A percentile compares a stretch with the other conserved stretches of the same genome.
phyloP scores from a whole-genome alignment of 2,113 vertebrate genomes.

The Solea senegalensis region DNA sequence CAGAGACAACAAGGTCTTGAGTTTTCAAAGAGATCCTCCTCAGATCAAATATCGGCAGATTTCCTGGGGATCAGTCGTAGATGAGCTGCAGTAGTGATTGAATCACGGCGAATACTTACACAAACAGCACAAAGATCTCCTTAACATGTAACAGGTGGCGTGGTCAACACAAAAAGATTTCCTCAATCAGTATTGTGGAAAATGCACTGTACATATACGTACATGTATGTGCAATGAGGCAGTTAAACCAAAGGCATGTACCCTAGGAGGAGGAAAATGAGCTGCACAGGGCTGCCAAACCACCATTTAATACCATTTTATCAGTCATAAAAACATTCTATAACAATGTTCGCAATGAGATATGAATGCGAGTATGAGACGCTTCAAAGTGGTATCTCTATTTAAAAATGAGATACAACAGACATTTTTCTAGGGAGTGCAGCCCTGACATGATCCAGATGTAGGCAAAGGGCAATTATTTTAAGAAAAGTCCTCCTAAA shows the following conservation, averaged over 20 bases:
- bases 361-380: background rate
- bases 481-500: conserved; percentile 5
- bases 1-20: conserved; percentile 17
- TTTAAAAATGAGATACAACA: conserved; percentile 25
- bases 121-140: conserved; percentile 45
- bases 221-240: conserved; percentile 4
- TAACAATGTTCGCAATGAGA: too few relatives aligned
- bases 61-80: conserved; percentile 54
- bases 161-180: conserved; percentile 1
- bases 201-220: conserved; percentile 13
- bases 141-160: conserved; percentile 63
- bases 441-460: conserved; percentile 60
- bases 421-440: conserved; percentile 27
- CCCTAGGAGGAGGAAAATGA: background rate
- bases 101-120: conserved; percentile 42
- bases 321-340: conserved; percentile 1
- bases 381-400: conserved; percentile 26
- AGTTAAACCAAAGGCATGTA: conserved; percentile 24
- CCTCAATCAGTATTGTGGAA: conserved; percentile 35
- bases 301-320: conserved; percentile 1
- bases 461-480: conserved; percentile 6
- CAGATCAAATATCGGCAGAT: conserved; percentile 65
- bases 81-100: conserved; percentile 35
- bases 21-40: conserved; percentile 48
- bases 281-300: background rate